Conservation (phyloP, 1,140 invertebrate species). For the Dinoponera quadriceps region DNA sequence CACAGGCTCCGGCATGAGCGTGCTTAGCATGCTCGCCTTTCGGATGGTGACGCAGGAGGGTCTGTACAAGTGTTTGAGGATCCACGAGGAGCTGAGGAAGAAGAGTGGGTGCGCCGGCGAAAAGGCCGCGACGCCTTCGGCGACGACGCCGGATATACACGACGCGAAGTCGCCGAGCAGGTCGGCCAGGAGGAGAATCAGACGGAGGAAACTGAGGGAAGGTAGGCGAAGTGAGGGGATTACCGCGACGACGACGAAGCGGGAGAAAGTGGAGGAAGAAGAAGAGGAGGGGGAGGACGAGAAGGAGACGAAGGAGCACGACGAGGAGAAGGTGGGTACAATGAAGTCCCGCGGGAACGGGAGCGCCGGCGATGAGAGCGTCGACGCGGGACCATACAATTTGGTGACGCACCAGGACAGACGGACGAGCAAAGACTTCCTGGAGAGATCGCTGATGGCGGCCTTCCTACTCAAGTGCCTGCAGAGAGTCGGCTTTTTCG, state of each 20-base stretch:
- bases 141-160: not conserved
- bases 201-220: conserved; percentile 76
- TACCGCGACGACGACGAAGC: not conserved
- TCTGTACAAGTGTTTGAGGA: conserved; percentile 84
- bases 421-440: conserved; percentile 89
- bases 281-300: too few relatives aligned
- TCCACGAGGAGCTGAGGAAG: conserved; percentile 78
- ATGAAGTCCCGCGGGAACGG: not conserved
- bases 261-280: not conserved
- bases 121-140: not conserved
- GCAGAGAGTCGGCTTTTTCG: conserved; percentile 88
- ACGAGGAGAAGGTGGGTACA: too few relatives aligned
- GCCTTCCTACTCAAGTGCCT: conserved; percentile 91
- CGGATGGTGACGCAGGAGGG: conserved; percentile 90
- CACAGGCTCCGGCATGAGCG: conserved; percentile 92
- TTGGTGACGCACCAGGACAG: conserved; percentile 90
- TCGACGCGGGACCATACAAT: conserved; percentile 86
- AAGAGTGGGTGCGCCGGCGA: not conserved
- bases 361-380: conserved; percentile 52
- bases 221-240: conserved; percentile 77
- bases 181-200: conserved; percentile 72
- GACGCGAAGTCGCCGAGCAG: conserved; percentile 59
- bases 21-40: conserved; percentile 91
- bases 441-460: conserved; percentile 92
- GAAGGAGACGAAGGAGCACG: too few relatives aligned